Conservation (phyloP, 1,140 invertebrate species). For the Magallana ariakensis region DNA sequence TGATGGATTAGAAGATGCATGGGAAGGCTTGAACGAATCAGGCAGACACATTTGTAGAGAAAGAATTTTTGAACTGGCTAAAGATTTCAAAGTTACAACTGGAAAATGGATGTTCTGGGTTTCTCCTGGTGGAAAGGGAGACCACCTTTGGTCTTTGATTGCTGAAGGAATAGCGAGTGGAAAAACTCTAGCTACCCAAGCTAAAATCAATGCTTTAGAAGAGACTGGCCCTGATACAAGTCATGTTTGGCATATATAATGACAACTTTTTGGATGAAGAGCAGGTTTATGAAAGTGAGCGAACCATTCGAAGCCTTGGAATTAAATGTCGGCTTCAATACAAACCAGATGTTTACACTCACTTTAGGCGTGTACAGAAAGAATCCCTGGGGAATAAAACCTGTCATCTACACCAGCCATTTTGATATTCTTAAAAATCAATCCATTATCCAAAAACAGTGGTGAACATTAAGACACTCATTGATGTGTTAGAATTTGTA, state of each 20-base stretch:
- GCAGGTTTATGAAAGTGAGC: conserved; percentile 55
- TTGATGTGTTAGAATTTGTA: too few species aligned
- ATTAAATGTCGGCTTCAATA: conserved; percentile 57
- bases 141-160: conserved; percentile 60
- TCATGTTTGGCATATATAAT: conserved; percentile 63
- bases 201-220: conserved; percentile 52
- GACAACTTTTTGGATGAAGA: conserved; percentile 57
- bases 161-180: conserved; percentile 52
- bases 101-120: too few species aligned
- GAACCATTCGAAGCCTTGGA: conserved; percentile 52
- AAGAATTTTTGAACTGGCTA: conserved; percentile 56
- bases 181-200: conserved; percentile 31
- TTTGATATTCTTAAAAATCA: conserved; percentile 52
- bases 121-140: conserved; percentile 55
- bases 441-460: too few species aligned
- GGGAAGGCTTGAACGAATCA: conserved; percentile 54
- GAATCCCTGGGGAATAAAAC: conserved; percentile 56
- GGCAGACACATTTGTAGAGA: conserved; percentile 51
- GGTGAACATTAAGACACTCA: too few species aligned
- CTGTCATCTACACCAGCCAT: conserved; percentile 54
- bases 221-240: neutral
- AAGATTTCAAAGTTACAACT: conserved; percentile 41
- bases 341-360: conserved; percentile 64
- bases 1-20: conserved; percentile 47
- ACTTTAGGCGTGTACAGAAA: conserved; percentile 56